Base-by-base conservation (phyloP, 2,797 vertebrate species). In the Taenioides sp. region DNA sequence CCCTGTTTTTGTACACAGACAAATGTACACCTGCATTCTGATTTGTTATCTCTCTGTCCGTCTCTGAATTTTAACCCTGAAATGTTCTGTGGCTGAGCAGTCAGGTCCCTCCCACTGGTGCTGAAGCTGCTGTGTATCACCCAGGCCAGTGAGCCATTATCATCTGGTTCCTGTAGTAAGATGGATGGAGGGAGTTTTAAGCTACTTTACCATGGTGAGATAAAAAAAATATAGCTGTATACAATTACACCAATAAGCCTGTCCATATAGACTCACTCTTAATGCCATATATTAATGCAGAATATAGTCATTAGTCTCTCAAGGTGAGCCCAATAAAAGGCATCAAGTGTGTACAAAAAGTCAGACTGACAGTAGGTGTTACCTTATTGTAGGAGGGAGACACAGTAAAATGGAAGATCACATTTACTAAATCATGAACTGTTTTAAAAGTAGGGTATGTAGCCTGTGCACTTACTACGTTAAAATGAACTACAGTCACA, bases 191-290 rank as follows among this genome's bases (percentile, higher is more conserved):
- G 92, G 65, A 94, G 96, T 86, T 95, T 97, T 89, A 98, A 95
- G 86, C 92, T 99, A 65, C 94, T 99, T 73, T 96, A 96, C 86
- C 94, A 97, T 52, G 95, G 98, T 98, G 77, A 94, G 91, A 74
- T 70, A 66, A 67, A 67, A 75, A 72, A 50, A 16, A 61, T 16
- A 62, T 40, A 22, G 22, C 40, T 47, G 14, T 17, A 47, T 34
- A 25, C 7, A 62, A 62, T 62, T 18, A n/a, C 10, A 34, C 7
- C 57, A 59, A 17, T 16, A 14, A 10, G 23, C 22, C 25, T 17
- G 22, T 59, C 27, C 23, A 57, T 23, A 57, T 0, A 25, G 54
- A 5, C 14, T 16, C 10, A 16, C 57, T 59, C 16, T 59, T 17
- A 28, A 23, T 57, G 10, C 3, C 4, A 16, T 16, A 47, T 47